Evolutionary conservation across 2,888 invertebrate species (phyloP), one percentile per base, ranked within the genome.

Genomic region (Meliscaeva auricollis): DNA sequence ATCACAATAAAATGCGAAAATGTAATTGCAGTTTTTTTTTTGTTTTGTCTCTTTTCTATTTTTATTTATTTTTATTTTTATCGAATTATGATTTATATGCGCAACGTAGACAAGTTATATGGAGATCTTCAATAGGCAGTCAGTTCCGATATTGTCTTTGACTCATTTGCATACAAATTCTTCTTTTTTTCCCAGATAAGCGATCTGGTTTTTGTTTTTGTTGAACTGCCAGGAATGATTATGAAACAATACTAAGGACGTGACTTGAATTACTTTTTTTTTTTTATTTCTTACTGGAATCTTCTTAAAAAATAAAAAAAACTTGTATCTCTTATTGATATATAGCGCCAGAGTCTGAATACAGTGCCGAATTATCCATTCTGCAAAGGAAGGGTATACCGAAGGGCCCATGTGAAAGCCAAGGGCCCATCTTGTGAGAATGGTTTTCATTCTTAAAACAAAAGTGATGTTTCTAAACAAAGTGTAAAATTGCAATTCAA

Each of bases 81-180:
- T 70, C 38, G 52, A 60, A 68, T 68, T 68, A 73, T 83, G 82
- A 83, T 73, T 73, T 73, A 50, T 78, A 54, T 66, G 60, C 6
- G 58, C n/a, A 1, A 62, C 32, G 20, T 38, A 13, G 11, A 38
- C 26, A n/a, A n/a, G n/a, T 26, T 26, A 26, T 15, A 60, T 15
- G 5, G 4, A 76, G 15, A 60, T 52, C 54, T 46, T 17, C 38
- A 15, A 30, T 32, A 58, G 58, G 35, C 20, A 38, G 20, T 58
- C 38, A n/a, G 20, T 54, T 74, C 15, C 15, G 9, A 46, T 48
- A 35, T 48, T 58, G 72, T 41, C 20, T 11, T n/a, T 17, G 20
- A 32, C 78, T 78, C 73, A 78, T 83, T 83, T 83, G 83, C 78
- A 83, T 83, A 74, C 62, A 38, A 79, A 73, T 68, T 50, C 26